Evolutionary conservation across 2,888 invertebrate species (phyloP).

Genomic region (Diloba caeruleocephala): DNA sequence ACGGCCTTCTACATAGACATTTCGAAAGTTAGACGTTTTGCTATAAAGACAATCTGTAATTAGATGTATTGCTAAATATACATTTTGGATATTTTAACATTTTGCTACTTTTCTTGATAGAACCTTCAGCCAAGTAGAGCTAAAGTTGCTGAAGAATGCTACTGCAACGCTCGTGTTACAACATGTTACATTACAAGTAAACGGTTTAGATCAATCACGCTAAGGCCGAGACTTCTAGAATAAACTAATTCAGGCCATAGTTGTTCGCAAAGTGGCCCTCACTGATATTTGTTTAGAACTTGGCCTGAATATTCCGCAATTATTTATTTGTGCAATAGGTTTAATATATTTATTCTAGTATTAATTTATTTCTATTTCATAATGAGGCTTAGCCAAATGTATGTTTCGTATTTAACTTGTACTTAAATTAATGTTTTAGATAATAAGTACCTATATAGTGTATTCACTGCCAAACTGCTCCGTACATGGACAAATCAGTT

Average conservation of each 20-base stretch:
- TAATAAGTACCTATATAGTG: conserved; percentile 31
- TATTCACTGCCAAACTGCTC: conserved; percentile 43
- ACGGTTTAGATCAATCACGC: no score
- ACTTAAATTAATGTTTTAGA: conserved; percentile 51
- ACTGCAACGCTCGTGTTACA: no score
- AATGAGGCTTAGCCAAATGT: conserved; percentile 57
- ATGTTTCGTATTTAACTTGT: conserved; percentile 53
- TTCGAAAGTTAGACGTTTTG: no score
- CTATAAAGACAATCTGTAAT: no score
- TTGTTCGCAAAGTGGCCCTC: conserved; percentile 3
- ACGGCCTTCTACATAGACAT: no score
- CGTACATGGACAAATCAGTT: conserved; percentile 8
- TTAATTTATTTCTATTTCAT: conserved; percentile 43
- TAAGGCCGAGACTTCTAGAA: conserved; percentile 6
- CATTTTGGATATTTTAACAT: no score
- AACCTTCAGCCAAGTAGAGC: no score
- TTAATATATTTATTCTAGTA: conserved; percentile 53
- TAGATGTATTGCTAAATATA: no score
- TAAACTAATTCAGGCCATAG: conserved; percentile 17
- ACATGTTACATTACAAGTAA: no score
- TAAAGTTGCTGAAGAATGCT: no score
- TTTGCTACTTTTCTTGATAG: no score
- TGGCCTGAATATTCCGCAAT: conserved; percentile 41
- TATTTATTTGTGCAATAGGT: conserved; percentile 59
- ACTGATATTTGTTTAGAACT: not conserved